These are phyloP conservation scores for Stegastes partitus DNA, from an alignment of 2,113 vertebrate species.

Conservation along the genomic window DNA sequence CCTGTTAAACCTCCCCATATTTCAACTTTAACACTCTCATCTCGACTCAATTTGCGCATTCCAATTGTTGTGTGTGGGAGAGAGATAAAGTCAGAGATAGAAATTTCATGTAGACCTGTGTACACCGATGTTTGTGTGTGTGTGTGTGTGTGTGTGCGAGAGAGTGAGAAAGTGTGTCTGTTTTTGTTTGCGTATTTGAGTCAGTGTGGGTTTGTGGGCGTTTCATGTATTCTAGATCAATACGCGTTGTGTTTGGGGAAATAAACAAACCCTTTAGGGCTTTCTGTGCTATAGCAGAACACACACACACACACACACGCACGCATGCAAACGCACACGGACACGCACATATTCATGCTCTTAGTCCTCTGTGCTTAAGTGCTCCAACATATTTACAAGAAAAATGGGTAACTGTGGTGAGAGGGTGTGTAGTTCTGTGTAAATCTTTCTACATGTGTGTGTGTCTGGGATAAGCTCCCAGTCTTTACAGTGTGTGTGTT, in stretches of 20 bases:
- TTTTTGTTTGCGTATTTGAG: conserved; percentile 27
- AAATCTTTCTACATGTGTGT: conserved; percentile 24
- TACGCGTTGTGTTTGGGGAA: conserved; percentile 66
- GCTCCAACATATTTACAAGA: conserved; percentile 32
- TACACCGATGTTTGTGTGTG: not conserved
- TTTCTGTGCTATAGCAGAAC: conserved; percentile 40
- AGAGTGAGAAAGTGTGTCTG: conserved; percentile 12
- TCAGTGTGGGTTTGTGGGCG: conserved; percentile 38
- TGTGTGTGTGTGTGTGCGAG: no score
- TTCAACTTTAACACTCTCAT: conserved; percentile 64
- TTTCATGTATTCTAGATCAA: conserved; percentile 65
- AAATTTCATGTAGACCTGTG: conserved; percentile 39
- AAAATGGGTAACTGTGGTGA: conserved; percentile 34
- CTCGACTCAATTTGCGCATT: conserved; percentile 59
- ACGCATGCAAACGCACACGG: not conserved
- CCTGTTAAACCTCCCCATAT: conserved; percentile 64
- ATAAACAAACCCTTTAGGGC: conserved; percentile 56
- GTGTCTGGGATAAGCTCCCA: conserved; percentile 8
- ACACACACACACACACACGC: conserved; percentile 6
- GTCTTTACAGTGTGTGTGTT: conserved; percentile 26
- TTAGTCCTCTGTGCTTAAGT: conserved; percentile 20
- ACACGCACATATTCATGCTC: not conserved
- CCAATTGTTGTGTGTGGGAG: conserved; percentile 55
- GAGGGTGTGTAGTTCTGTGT: conserved; percentile 4
- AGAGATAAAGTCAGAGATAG: conserved; percentile 52